Base-by-base conservation (phyloP, 2,888 invertebrate genomes). In the Lithophane socia region DNA sequence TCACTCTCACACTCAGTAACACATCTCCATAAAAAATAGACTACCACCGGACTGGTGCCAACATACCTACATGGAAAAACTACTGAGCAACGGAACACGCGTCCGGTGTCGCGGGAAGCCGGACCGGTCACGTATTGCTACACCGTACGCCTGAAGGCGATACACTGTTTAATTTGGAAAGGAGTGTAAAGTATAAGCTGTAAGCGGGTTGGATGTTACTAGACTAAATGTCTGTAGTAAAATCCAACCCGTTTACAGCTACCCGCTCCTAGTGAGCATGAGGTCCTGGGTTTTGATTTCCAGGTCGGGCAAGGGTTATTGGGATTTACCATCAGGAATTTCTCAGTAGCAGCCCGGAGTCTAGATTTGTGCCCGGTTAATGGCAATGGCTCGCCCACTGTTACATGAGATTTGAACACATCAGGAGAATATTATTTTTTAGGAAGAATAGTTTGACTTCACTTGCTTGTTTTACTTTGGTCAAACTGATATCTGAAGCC, bases 81-180 rank as follows among this genome's bases (percentile, higher is more conserved):
- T 79, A 76, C 70, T 69, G 78, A 68, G 77, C 76, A 80, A 73
- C 58, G 61, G 71, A 68, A 68, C 69, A 70, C 76, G 77, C 84
- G 80, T 83, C 74, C 85, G 79, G 83, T 81, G 83, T 80, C 84
- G 83, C 83, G 87, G 86, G 82, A 80, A 84, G 77, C 80, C 80
- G 69, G 80, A 80, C 79, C 79, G 86, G 89, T 88, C 91, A 92
- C 91, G 92, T 92, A 90, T 87, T 85, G 79, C 83, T 82, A 87
- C 88, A 86, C 75, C 80, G 87, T 86, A 85, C 77, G 79, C 87
- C 90, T 88, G 77, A 79, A 86, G 89, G 91, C 90, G 88, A 92
- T 92, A 91, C 91, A 87, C 78, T 86, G 85, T 88, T 87, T 87
- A 88, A 89, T 89, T 89, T 86, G 77, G 72, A 70, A 24, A 13